Evolutionary conservation across 2,113 vertebrate species (phyloP).

Genomic region (Scomber japonicus): DNA sequence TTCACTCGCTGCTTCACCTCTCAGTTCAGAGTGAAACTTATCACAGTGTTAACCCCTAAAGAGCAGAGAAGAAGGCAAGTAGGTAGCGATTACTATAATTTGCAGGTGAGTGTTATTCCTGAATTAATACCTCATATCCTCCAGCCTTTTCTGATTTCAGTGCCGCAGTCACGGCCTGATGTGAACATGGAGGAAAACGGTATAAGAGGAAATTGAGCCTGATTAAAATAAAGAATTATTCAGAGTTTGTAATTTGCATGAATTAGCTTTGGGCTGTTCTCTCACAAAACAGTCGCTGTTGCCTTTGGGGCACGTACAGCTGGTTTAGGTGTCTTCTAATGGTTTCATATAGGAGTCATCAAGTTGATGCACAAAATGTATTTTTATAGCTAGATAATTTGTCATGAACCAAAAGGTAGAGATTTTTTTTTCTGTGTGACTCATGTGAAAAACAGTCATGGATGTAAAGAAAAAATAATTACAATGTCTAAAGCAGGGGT

Average conservation of each 20-base stretch:
- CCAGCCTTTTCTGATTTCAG: slow-evolving; percentile 19
- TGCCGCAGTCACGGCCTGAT: neutral
- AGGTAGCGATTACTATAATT: slow-evolving; percentile 50
- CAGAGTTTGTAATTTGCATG: slow-evolving; percentile 20
- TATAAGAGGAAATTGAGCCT: neutral
- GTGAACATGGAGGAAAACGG: neutral
- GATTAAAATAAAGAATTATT: slow-evolving; percentile 28
- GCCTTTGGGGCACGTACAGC: neutral
- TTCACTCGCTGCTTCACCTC: neutral
- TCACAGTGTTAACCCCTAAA: slow-evolving; percentile 29
- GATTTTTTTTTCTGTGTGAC: no score
- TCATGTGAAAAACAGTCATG: neutral
- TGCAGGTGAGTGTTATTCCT: slow-evolving; percentile 46
- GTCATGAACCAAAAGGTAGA: no score
- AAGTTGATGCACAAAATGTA: neutral
- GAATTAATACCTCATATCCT: slow-evolving; percentile 18
- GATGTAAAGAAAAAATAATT: neutral
- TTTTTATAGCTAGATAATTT: neutral
- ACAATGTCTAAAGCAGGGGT: neutral
- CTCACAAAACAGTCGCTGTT: neutral
- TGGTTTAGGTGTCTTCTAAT: slow-evolving; percentile 16
- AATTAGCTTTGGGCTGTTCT: slow-evolving; percentile 22
- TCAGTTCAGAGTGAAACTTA: slow-evolving; percentile 13
- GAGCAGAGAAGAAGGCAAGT: slow-evolving; percentile 19
- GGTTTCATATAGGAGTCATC: neutral